Base-by-base conservation (phyloP, 53 echinoderm and acorn worm genomes). In the Paelopatides confundens region DNA sequence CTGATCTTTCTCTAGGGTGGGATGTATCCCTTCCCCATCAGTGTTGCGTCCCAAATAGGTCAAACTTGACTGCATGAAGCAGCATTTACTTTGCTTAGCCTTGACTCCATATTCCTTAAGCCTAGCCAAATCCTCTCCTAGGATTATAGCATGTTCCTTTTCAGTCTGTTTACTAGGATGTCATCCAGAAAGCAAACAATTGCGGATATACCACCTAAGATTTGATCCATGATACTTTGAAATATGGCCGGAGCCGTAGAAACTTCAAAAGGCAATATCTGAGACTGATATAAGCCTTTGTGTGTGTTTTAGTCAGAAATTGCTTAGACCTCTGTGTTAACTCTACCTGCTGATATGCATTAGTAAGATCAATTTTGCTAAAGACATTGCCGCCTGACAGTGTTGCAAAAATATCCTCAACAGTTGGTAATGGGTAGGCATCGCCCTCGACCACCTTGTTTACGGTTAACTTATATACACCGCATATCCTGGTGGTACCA, bases 271-370 rank as follows among this genome's bases (percentile, higher is more conserved):
- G 89, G 84, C 39, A 89, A 32, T 63, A 52, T 71, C 3, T 70
- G 36, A 37, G 29, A 15, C 36, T 36, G 17, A 35, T 35, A 83
- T 17, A 83, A 31, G 4, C 54, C 23, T 28, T 83, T 83, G 8
- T 83, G 83, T 0, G 83, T 83, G n/a, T 63, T 62, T 33, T 58
- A 17, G 83, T 63, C 4, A 35, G 8, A 2, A 63, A 24, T 37
- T 63, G 17, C 33, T 64, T 83, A 10, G 35, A 63, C 27, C 39
- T 30, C 17, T 77, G 70, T 4, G 27, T 48, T 27, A 88, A 32
- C 13, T 38, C 54, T 21, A 93, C 21, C 47, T 93, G 93, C 18
- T 69, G 85, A 29, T 93, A 93, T 0, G 93, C 87, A 77, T 93
- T 24, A 0, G 76, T 34, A 14, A 90, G 35, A 31, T 93, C 90